Evolutionary conservation across 2,888 invertebrate genomes (phyloP).

Genomic region (Tipula lateralis): DNA sequence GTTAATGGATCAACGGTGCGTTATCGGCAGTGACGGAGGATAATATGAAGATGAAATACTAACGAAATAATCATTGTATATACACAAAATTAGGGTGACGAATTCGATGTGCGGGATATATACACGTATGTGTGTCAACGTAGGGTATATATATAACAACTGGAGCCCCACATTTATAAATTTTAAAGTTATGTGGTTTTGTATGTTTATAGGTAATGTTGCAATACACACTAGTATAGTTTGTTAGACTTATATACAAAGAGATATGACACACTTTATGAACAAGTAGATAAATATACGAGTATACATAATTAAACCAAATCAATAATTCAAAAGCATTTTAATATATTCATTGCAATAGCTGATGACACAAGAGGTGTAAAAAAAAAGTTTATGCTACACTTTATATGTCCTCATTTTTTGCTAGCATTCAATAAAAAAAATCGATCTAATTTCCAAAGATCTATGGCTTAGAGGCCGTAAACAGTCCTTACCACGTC

Average conservation of each 20-base stretch:
- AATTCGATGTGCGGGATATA: not conserved
- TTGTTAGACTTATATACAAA: no score
- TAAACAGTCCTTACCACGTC: no score
- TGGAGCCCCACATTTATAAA: not conserved
- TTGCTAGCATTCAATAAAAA: no score
- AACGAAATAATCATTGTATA: not conserved
- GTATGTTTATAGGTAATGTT: not conserved
- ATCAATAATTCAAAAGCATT: no score
- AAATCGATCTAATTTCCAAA: no score
- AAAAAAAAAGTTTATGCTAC: no score
- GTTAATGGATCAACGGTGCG: not conserved
- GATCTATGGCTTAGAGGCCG: no score
- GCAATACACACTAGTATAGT: not conserved
- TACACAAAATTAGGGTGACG: not conserved
- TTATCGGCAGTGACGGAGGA: not conserved
- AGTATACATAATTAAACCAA: no score
- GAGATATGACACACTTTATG: not conserved
- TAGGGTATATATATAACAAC: not conserved
- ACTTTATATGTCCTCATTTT: no score
- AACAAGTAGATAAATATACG: no score
- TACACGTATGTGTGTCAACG: not conserved
- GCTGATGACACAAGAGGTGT: no score
- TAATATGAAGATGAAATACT: not conserved
- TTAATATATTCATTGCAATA: no score
- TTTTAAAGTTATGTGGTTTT: not conserved